Conservation (phyloP, 2,113 vertebrate genomes). For the Rhinopomastus cyanomelas region DNA sequence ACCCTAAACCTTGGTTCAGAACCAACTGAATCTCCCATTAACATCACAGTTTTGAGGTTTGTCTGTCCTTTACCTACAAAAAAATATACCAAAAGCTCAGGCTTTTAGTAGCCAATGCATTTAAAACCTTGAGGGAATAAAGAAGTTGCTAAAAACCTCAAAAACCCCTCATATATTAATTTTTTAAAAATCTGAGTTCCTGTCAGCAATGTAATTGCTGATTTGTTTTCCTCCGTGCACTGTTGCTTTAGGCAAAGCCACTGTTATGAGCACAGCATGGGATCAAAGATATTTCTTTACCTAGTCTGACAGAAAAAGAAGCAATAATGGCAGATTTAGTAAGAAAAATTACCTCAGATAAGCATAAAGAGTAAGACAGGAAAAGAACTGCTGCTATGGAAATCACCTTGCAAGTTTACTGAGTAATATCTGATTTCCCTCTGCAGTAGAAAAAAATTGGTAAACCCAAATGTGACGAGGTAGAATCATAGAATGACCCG, state of each 20-base stretch:
- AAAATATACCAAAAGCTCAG: background rate
- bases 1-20: background rate
- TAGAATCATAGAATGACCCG: background rate
- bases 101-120: background rate
- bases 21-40: background rate
- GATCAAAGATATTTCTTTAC: background rate
- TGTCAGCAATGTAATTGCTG: background rate
- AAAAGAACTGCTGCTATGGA: background rate
- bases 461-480: background rate
- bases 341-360: background rate
- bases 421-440: background rate
- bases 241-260: background rate
- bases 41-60: background rate
- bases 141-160: background rate
- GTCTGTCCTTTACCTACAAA: background rate
- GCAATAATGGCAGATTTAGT: background rate
- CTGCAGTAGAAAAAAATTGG: background rate
- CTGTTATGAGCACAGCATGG: background rate
- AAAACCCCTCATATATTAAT: background rate
- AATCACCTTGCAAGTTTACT: background rate
- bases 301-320: slow-evolving; percentile 1
- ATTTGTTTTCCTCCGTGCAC: background rate
- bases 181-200: background rate
- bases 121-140: background rate
- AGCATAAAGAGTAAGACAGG: background rate